Conservation (phyloP, 2,888 invertebrate species). For the Ecdyonurus torrentis region DNA sequence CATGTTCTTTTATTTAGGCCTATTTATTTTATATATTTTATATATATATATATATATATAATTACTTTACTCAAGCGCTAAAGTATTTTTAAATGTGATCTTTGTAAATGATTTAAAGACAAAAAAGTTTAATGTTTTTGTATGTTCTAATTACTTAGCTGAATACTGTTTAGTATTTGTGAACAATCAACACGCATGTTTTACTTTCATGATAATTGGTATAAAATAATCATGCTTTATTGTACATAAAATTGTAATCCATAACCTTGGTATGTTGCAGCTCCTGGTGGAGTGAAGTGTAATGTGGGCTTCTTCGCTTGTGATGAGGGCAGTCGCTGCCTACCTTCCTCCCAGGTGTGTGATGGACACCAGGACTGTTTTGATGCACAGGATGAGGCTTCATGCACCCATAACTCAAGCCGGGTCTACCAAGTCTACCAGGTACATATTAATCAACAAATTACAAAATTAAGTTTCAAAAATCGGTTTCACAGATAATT, state of each 20-base stretch:
- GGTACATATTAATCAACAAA: neutral
- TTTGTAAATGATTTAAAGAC: too few species aligned
- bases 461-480: constrained; percentile 3
- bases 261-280: neutral
- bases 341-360: constrained; percentile 42
- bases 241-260: too few species aligned
- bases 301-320: constrained; percentile 37
- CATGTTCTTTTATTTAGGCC: neutral
- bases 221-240: too few species aligned
- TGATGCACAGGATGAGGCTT: constrained; percentile 55
- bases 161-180: too few species aligned
- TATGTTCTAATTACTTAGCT: too few species aligned
- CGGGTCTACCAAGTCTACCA: constrained; percentile 27
- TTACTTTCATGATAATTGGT: too few species aligned
- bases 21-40: neutral
- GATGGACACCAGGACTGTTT: constrained; percentile 52
- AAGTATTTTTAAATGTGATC: too few species aligned
- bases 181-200: too few species aligned
- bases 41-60: constrained; percentile 5
- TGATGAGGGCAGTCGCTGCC: constrained; percentile 37
- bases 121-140: too few species aligned
- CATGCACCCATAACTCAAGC: constrained; percentile 34
- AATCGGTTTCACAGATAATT: constrained; percentile 12
- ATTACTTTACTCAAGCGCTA: too few species aligned
- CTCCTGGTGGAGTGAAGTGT: constrained; percentile 21